Evolutionary conservation across 2,797 vertebrate genomes (phyloP).

Genomic region (Myotis planiceps): DNA sequence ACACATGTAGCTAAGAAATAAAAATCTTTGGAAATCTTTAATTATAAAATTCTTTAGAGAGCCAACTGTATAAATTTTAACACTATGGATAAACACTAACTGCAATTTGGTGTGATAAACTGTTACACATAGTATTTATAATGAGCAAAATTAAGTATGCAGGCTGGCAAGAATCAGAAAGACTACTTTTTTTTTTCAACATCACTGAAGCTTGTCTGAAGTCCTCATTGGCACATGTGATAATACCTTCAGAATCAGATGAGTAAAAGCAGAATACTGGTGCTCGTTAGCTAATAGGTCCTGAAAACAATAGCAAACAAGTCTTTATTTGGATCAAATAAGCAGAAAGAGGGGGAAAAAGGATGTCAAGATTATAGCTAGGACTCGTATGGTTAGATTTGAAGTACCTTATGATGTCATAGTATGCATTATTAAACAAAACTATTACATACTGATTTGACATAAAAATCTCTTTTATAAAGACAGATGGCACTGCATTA

Average conservation of each 20-base stretch:
- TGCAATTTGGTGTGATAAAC: background rate
- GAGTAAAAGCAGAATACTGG: background rate
- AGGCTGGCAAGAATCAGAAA: background rate
- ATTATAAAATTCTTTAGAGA: background rate
- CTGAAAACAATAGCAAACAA: background rate
- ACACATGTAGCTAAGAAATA: background rate
- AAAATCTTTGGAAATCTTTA: background rate
- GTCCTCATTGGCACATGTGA: background rate
- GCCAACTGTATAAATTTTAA: background rate
- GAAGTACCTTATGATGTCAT: background rate
- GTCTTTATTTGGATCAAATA: background rate
- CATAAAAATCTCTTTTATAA: background rate
- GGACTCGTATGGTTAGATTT: background rate
- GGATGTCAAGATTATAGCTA: background rate
- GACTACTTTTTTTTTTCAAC: background rate
- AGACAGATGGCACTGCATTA: background rate
- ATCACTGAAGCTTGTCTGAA: background rate
- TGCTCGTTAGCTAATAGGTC: background rate
- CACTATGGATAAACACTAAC: background rate
- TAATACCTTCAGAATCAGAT: background rate
- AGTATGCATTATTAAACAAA: background rate
- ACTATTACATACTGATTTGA: background rate
- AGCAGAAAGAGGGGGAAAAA: background rate
- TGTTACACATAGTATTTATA: background rate
- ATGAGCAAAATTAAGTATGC: background rate